phyloP scores from a whole-genome alignment of 2,888 invertebrate genomes.

The Scelioninae gen. 1 region DNA sequence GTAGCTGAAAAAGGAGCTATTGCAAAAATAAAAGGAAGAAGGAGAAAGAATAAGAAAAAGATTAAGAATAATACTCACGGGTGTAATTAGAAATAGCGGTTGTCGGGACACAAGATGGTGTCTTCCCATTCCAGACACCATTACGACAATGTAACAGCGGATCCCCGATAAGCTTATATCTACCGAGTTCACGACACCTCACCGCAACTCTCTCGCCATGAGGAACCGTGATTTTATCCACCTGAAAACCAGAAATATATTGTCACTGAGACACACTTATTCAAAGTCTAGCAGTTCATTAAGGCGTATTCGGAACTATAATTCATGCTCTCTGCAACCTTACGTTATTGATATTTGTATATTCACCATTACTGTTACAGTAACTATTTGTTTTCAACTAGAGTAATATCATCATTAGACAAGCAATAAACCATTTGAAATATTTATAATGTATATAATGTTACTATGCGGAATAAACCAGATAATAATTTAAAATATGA shows the following conservation, averaged over 20 bases:
- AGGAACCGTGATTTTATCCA: constrained; percentile 85
- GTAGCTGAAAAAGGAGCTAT: constrained; percentile 24
- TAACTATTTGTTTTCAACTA: neutral
- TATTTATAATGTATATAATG: too few relatives aligned
- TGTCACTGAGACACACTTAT: constrained; percentile 44
- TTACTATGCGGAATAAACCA: too few relatives aligned
- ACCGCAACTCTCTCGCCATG: constrained; percentile 91
- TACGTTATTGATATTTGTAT: constrained; percentile 10
- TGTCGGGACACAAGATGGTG: constrained; percentile 94
- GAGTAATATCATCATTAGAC: neutral
- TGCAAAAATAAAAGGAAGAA: constrained; percentile 31
- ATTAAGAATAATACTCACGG: constrained; percentile 85
- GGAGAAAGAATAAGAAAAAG: constrained; percentile 32
- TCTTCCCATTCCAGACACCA: constrained; percentile 91
- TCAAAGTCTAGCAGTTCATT: constrained; percentile 38
- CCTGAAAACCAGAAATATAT: constrained; percentile 74
- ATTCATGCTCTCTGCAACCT: neutral
- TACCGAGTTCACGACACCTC: constrained; percentile 92
- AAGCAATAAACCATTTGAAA: too few relatives aligned
- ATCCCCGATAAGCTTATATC: constrained; percentile 93
- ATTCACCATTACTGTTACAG: neutral
- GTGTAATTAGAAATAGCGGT: constrained; percentile 94
- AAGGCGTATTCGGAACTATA: neutral
- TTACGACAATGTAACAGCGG: constrained; percentile 91
- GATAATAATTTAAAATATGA: too few relatives aligned